Base-by-base conservation (phyloP, 2,797 vertebrate genomes). In the Melanotaenia trifasciata region DNA sequence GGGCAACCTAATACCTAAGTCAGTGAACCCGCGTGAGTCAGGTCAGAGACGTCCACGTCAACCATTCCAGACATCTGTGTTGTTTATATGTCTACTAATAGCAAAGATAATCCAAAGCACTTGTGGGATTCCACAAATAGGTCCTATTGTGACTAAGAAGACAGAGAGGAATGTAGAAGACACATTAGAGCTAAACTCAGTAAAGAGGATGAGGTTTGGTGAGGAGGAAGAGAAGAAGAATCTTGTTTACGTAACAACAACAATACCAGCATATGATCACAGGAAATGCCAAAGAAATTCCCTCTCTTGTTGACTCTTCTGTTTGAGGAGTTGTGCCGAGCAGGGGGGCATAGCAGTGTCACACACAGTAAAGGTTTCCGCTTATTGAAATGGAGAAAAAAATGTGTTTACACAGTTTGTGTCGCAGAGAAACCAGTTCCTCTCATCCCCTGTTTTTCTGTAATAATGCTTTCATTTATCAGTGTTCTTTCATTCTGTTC, bases 281-380 rank as follows among this genome's bases (percentile, higher is more conserved):
- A 88, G 81, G 76, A 90, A 93, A 90, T 87, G 80, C 87, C 81
- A 76, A 80, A 69, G 68, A 75, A 83, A 85, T 74, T 75, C 72
- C 53, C 60, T 65, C 54, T 67, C 11, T 33, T 67, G 65, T 71
- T 73, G 40, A 58, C 67, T 64, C 64, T 74, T 73, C 60, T 80
- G 56, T 73, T 77, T 56, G 70, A 65, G 58, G 84, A 75, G 43
- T 51, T 36, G 64, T 66, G 63, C 26, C 2, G 11, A 10, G 38
- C 35, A 40, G 35, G 14, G 54, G 30, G 65, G 20, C 22, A 73
- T 64, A 45, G 53, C 50, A 74, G 53, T 45, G 22, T 71, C 32
- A 80, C 60, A 66, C 61, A 58, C 58, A 38, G 18, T 43, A 33
- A 47, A n/a, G 71, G 53, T 51, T 66, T 60, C 1, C 24, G 4